phyloP scores from a whole-genome alignment of 2,113 vertebrate species.

The Falcunculus frontatus region DNA sequence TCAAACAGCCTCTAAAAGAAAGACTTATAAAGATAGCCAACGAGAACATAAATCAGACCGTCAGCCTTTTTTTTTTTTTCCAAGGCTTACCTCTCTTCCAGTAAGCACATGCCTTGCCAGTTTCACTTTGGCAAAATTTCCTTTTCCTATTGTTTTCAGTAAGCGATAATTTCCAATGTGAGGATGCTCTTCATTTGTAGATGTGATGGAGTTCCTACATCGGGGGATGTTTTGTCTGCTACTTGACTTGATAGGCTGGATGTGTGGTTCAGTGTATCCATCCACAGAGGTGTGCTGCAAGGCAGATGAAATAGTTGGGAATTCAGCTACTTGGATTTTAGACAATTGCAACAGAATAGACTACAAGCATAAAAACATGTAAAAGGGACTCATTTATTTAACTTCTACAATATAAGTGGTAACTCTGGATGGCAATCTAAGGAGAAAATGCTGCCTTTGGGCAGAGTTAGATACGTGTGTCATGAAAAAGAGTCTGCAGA shows the following conservation, averaged over 20 bases:
- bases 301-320: not conserved
- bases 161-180: conserved; percentile 94
- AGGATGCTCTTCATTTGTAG: conserved; percentile 85
- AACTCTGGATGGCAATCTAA: not conserved
- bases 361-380: not conserved
- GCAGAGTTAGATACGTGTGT: not conserved
- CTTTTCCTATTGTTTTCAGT: conserved; percentile 95
- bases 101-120: conserved; percentile 91
- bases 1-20: not conserved
- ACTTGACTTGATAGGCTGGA: conserved; percentile 85
- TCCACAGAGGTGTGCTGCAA: conserved; percentile 90
- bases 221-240: conserved; percentile 91
- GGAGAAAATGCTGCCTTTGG: not conserved
- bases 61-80: not conserved
- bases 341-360: not conserved
- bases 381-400: not conserved
- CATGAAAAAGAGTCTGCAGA: not conserved
- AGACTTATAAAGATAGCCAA: not conserved
- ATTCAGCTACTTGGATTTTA: not conserved
- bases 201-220: conserved; percentile 90
- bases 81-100: conserved; percentile 87
- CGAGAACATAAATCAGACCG: not conserved
- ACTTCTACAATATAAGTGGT: not conserved
- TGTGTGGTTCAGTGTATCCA: conserved; percentile 83
- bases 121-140: conserved; percentile 96